Evolutionary conservation across 1,140 invertebrate species (phyloP), one percentile per base, ranked within the genome.

Genomic region (Pemphigus obesinymphae): DNA sequence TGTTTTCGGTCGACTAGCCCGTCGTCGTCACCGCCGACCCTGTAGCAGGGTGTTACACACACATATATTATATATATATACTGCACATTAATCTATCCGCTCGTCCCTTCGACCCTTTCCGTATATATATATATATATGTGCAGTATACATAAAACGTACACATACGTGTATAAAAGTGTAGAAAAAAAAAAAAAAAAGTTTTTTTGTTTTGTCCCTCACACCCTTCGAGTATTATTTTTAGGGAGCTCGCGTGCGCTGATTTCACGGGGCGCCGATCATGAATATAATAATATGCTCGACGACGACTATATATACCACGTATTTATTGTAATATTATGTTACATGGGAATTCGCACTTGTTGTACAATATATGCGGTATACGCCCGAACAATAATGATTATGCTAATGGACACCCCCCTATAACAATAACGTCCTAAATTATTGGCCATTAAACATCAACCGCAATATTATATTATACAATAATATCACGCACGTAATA

Each of bases 261-360:
- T 80, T 80, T 80, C 76, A 80, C 76, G 76, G 76, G 55, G 55
- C 40, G 55, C 76, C 55, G 76, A 80, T 61, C 55, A 45, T 43
- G 55, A 63, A 63, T 80, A n/a, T n/a, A n/a, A n/a, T n/a, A n/a
- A n/a, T n/a, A 43, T 70, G 34, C 45, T 75, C 31, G 29, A 75
- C 72, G 72, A 53, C 26, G 4, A 40, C 37, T 40, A 10, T 53
- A 72, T 45, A 68, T 8, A 37, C 37, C 15, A 58, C 26, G 55
- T 3, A 26, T 66, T 34, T 34, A 23, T 55, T n/a, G n/a, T n/a
- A n/a, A 37, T 31, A 10, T 37, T 26, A n/a, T 31, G 53, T 80
- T 80, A 80, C 76, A 80, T 80, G 76, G 76, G 76, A 80, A 80
- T 80, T 80, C 76, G 55, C 76, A 80, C 76, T 80, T 80, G 76